Evolutionary conservation across 2,113 vertebrate genomes (phyloP), one percentile per base, ranked within the genome.

Genomic region (Desmodus rotundus): DNA sequence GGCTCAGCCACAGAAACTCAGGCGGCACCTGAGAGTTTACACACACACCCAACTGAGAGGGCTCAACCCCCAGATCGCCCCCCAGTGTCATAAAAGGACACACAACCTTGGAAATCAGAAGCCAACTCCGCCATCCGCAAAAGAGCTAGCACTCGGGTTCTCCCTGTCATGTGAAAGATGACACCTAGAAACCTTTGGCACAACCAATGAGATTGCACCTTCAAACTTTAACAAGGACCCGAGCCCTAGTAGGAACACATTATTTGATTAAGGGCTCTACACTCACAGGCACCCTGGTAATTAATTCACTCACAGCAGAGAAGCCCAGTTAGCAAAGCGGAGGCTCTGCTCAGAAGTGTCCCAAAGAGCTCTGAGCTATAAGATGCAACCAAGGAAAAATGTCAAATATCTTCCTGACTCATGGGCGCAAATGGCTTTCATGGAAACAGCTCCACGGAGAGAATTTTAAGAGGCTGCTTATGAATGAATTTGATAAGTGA

Each of bases 251-350:
- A 31, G 13, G 1, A 47, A 28, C 8, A 8, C 12, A 22, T 14
- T 38, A 19, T 54, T 45, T 45, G 54, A 77, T 36, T 13, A 52
- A 73, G 43, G 36, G 68, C 33, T 1, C 4, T 33, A 36, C 3
- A 19, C 36, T 16, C 28, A 20, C 9, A 15, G 43, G 61, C 38
- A 12, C 56, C 38, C 15, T 8, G 2, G 2, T 3, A 0, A 1
- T 31, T 36, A 31, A n/a, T 17, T 50, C 36, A 4, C 33, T 24
- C 92, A 6, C 4, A 15, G 22, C n/a, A 45, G 74, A 68, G 80
- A 54, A 70, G 26, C 15, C 72, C 83, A 89, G 36, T 24, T 13
- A 52, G 80, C 73, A 47, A 63, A 20, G 3, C 0, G 3, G 26
- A 77, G 68, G 45, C 41, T 36, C 72, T 5, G 33, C 38, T 7